Base-by-base conservation (phyloP, 1,140 invertebrate species). In the Lethrus apterus region DNA sequence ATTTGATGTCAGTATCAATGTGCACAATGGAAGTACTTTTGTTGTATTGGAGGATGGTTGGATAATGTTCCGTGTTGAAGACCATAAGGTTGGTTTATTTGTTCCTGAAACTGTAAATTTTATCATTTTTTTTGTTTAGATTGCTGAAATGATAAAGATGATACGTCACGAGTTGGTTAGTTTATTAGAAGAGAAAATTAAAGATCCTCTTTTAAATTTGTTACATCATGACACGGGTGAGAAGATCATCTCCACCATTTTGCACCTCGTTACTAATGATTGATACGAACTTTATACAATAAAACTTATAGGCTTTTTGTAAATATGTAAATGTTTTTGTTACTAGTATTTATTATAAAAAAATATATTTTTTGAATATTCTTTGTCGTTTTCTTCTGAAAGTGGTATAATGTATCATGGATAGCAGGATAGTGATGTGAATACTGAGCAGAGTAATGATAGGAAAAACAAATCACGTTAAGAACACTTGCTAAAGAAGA, bases 1-100 rank as follows among this genome's bases (percentile, higher is more conserved):
- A 23, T 76, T 76, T 56, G 76, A 77, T 54, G 68, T 89, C 15
- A 74, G 77, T 18, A 79, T 90, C 40, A 81, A 86, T 61, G 68
- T 86, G 2, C 76, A 86, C 43, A 76, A 77, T 53, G 85, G 81
- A 2, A 78, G 76, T 11, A 88, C 86, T 56, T 78, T 86, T 20
- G 69, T 90, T 13, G 79, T 83, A 0, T 61, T 92, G 10, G 86
- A 87, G 67, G 83, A 87, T 62, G 84, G 85, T 4, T 91, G 87
- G 87, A 88, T 91, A 21, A 77, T 82, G 58, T 83, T 91, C 57
- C 77, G 81, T 62, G 82, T 86, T 0, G 77, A 85, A 55, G 78
- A 78, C 47, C 79, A 84, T 51, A 78, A 79, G 65, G 86, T 85
- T 26, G n/a, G n/a, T 26, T 26, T 26, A 26, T 7, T 26, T 26